Conservation (phyloP, 2,888 invertebrate species). For the Lobophora halterata region DNA sequence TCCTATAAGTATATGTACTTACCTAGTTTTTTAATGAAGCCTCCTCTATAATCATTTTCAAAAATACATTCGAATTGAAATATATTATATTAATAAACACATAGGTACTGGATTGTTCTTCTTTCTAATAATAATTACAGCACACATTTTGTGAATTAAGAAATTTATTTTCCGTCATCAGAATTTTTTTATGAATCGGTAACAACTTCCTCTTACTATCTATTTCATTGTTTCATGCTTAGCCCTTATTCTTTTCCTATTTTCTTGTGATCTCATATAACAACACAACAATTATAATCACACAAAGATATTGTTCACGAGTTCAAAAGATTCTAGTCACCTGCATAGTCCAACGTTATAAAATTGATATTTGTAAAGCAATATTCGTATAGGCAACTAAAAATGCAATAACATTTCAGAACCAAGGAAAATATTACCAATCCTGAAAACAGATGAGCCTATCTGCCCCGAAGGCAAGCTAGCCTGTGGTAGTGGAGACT, state of each 20-base stretch:
- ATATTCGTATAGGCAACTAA: constrained; percentile 1
- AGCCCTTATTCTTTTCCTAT: constrained; percentile 45
- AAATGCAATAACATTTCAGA: constrained; percentile 77
- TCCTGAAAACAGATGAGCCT: constrained; percentile 95
- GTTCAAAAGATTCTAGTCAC: constrained; percentile 31
- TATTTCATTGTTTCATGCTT: constrained; percentile 43
- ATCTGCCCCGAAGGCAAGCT: constrained; percentile 94
- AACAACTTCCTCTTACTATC: constrained; percentile 8
- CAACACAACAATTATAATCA: constrained; percentile 47
- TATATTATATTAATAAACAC: too few species aligned
- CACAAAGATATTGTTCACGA: constrained; percentile 36
- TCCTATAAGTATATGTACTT: too few species aligned
- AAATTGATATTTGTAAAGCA: too few species aligned
- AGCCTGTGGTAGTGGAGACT: constrained; percentile 95
- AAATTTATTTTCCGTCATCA: constrained; percentile 11
- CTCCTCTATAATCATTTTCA: constrained; percentile 9
- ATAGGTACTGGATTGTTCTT: constrained; percentile 5
- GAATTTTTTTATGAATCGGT: constrained; percentile 11
- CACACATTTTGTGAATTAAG: neutral
- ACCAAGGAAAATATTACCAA: constrained; percentile 93
- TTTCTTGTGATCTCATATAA: constrained; percentile 36
- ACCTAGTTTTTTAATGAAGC: constrained; percentile 3
- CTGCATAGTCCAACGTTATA: constrained; percentile 40
- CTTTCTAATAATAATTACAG: constrained; percentile 6
- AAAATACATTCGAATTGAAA: too few species aligned